Conservation (phyloP, 2,888 invertebrate species). For the Leptodirus hochenwartii region DNA sequence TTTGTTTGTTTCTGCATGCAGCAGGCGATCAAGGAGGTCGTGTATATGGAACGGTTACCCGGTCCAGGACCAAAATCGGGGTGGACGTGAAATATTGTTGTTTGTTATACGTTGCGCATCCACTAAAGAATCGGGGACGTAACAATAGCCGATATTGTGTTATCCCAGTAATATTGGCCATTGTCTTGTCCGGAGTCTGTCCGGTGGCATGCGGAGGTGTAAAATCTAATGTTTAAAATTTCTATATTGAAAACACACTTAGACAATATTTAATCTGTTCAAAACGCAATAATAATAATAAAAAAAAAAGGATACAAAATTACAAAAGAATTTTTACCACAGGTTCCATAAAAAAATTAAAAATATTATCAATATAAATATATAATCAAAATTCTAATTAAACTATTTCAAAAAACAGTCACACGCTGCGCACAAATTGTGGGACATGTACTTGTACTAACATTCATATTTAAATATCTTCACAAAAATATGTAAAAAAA, state of each 20-base stretch:
- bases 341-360: constrained; percentile 23
- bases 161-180: no score
- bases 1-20: no score
- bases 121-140: no score
- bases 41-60: no score
- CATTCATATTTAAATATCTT: constrained; percentile 30
- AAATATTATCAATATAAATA: constrained; percentile 28
- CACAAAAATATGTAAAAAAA: constrained; percentile 33
- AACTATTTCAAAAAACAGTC: constrained; percentile 27
- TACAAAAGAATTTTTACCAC: constrained; percentile 23
- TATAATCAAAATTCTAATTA: constrained; percentile 26
- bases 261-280: constrained; percentile 28
- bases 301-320: constrained; percentile 14
- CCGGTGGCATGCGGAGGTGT: no score
- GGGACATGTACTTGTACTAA: constrained; percentile 27
- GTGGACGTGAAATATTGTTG: no score
- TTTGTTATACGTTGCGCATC: no score
- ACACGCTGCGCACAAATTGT: constrained; percentile 26
- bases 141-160: no score
- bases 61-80: no score
- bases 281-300: constrained; percentile 21
- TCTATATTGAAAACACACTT: constrained; percentile 30
- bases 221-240: constrained; percentile 27
- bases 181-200: no score
- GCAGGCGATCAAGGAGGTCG: no score